Conservation (phyloP, 2,888 invertebrate genomes). For the Drosophila neonasuta region DNA sequence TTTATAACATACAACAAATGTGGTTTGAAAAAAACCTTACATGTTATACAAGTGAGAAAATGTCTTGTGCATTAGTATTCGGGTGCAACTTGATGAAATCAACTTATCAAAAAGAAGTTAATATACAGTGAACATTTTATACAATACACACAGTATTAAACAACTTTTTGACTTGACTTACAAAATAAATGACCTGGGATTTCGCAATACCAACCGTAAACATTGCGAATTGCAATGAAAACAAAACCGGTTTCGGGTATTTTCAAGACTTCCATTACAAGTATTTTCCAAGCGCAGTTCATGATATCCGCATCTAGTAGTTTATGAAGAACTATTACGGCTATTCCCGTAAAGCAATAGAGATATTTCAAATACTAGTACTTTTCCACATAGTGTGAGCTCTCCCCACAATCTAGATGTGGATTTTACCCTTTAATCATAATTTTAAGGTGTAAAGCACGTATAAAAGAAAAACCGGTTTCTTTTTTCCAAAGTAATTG, state of each 20-base stretch:
- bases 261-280: conserved; percentile 21
- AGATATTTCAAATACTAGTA: conserved; percentile 24
- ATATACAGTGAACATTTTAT: not conserved
- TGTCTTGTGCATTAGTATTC: not conserved
- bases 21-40: not conserved
- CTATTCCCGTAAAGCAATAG: conserved; percentile 5
- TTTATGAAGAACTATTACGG: not conserved
- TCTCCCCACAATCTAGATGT: conserved; percentile 3
- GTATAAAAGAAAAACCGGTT: conserved; percentile 16
- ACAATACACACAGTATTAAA: not conserved
- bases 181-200: conserved; percentile 10
- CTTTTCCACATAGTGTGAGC: conserved; percentile 4
- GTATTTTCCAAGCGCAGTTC: conserved; percentile 24
- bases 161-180: conserved; percentile 8
- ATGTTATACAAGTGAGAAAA: not conserved
- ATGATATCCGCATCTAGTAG: not conserved
- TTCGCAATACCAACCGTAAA: conserved; percentile 4
- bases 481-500: conserved; percentile 5
- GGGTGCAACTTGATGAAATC: conserved; percentile 1
- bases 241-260: conserved; percentile 49
- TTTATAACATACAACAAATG: not conserved
- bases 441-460: not conserved
- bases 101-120: conserved; percentile 2
- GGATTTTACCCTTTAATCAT: not conserved
- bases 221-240: conserved; percentile 33